Base-by-base conservation (phyloP, 1,140 invertebrate genomes). In the Lanistes nyassanus region DNA sequence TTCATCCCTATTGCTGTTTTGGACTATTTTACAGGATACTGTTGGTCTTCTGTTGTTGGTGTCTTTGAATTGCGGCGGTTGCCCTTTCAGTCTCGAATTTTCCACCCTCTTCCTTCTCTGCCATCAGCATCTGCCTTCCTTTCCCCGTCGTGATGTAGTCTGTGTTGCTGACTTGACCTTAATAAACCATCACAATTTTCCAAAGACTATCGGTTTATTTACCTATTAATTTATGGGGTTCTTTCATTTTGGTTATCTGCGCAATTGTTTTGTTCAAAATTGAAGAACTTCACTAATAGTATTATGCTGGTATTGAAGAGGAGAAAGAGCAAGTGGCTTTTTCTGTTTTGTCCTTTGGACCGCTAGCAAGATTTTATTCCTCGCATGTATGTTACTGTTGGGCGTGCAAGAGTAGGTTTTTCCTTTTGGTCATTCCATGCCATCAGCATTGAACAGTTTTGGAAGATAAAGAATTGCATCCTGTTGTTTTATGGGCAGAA, bases 401-500 rank as follows among this genome's bases (percentile, higher is more conserved):
- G 4, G 7, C 13, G 19, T 13, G 16, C 39, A 36, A 11, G 29
- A 6, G 51, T 0, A 0, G 13, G 3, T 67, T 39, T 67, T 26
- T 42, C 37, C 5, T 67, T 19, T 29, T 3, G 29, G n/a, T n/a
- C 21, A 23, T 19, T 31, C 29, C 60, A 64, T 19, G 31, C 13
- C 60, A 16, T 11, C 31, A 19, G 13, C 60, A 64, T 13, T 13
- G 23, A 53, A 53, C 51, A 53, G 23, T 13, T 53, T 13, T 13
- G 23, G 23, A 53, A 53, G 13, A 53, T 51, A 53, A 55, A 55
- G 16, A 13, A 70, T 56, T 58, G 5, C 19, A 26, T 53, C n/a
- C 7, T 51, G 21, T 29, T n/a, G 36, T 42, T 53, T 62, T 74
- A 26, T 68, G 29, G 19, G 23, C 65, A 86, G 83, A 82, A 79